Evolutionary conservation across 2,797 vertebrate genomes (phyloP), one percentile per base, ranked within the genome.

Genomic region (Sciaenops ocellatus): DNA sequence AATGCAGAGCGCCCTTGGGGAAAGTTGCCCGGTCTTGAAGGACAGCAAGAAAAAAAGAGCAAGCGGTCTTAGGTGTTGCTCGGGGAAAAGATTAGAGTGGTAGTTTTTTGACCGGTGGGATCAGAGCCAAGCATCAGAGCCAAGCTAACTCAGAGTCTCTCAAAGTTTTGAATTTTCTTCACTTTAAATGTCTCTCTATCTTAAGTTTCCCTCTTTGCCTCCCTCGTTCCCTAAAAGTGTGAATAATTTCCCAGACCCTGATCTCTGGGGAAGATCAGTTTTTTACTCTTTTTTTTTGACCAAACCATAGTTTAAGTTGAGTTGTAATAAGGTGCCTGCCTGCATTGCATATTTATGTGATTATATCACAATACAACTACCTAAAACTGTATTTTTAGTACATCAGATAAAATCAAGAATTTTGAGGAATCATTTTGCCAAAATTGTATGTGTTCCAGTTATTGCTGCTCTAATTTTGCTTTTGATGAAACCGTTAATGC

Each of bases 11-110:
- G 60, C 66, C 90, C 87, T 93, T 91, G 87, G 86, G 88, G 83
- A 86, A 85, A 81, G 71, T 83, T 87, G 83, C 76, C 84, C 73
- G 46, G 75, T 78, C 87, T 78, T 88, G 79, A 89, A 92, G 88
- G 87, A 85, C 82, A 79, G 69, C 76, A 24, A 62, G 44, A 22
- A 48, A 11, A n/a, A 13, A 12, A 20, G 11, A 52, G 56, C 50
- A 48, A n/a, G 61, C 26, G 28, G 70, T 83, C 61, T 84, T 73
- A 78, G 88, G 84, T 90, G 73, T 85, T 87, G 78, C 76, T 85
- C 16, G 10, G 63, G 64, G 78, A 87, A 89, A 79, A 87, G 82
- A 93, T 90, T 87, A 87, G 60, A 85, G 79, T 83, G 72, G 77
- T 69, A 54, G 63, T 84, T 81, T 85, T 79, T 82, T 89, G 70